Conservation (phyloP, 2,797 vertebrate genomes). For the Antrozous pallidus region DNA sequence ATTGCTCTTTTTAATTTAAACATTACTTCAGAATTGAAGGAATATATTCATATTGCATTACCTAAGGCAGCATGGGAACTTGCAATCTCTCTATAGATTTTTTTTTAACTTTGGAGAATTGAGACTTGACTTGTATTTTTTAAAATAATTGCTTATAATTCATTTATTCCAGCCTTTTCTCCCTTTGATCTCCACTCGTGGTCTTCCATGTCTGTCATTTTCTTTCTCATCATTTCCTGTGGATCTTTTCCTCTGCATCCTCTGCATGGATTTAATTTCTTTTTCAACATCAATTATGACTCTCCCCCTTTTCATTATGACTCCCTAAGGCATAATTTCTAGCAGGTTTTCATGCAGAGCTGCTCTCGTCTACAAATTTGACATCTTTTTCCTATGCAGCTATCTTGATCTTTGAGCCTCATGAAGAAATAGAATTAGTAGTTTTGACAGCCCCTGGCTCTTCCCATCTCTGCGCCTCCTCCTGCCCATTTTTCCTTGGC, state of each 20-base stretch:
- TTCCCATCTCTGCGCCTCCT: neutral
- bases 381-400: neutral
- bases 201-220: neutral
- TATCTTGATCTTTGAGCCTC: neutral
- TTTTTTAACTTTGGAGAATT: neutral
- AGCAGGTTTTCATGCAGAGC: neutral
- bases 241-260: neutral
- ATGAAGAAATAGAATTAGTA: neutral
- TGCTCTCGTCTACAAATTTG: neutral
- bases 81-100: neutral
- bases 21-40: neutral
- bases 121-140: neutral
- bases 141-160: neutral
- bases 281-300: neutral
- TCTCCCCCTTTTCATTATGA: neutral
- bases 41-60: neutral
- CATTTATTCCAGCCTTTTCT: neutral
- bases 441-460: neutral
- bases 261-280: constrained; percentile 7
- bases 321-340: neutral
- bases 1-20: neutral
- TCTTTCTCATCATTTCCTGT: constrained; percentile 32
- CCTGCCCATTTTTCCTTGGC: neutral
- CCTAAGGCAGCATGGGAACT: neutral
- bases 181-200: neutral